phyloP scores from a whole-genome alignment of 2,113 vertebrate species.

The Alethe castanea region DNA sequence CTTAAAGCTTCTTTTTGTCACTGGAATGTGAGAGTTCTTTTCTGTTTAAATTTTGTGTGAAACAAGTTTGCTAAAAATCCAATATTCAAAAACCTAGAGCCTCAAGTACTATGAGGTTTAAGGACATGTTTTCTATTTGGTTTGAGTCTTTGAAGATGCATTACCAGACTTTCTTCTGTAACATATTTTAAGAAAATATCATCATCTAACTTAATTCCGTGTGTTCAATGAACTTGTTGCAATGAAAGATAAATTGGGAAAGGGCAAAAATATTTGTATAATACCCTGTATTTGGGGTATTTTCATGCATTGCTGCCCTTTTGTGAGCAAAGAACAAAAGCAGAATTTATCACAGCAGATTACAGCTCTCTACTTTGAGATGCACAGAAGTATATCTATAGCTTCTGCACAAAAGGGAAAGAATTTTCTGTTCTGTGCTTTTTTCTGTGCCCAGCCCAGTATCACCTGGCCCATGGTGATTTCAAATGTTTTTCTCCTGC shows the following conservation, averaged over 20 bases:
- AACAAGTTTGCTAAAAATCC: neutral
- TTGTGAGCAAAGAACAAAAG: neutral
- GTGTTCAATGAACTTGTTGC: neutral
- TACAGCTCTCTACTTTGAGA: neutral
- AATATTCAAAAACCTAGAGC: neutral
- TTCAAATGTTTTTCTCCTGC: neutral
- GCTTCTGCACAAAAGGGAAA: neutral
- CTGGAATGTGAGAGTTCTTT: neutral
- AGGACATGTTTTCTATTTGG: neutral
- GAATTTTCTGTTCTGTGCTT: neutral
- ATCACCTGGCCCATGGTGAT: neutral
- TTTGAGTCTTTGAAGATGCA: neutral
- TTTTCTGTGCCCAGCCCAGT: neutral
- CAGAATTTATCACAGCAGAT: neutral
- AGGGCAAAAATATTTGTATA: neutral
- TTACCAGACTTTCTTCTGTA: neutral
- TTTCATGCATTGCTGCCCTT: neutral
- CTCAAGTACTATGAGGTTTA: neutral
- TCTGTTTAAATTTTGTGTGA: neutral
- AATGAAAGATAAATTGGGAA: neutral
- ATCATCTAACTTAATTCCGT: neutral
- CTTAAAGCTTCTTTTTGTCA: neutral
- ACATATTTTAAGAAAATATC: neutral
- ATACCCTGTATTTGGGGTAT: neutral
- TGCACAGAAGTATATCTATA: neutral